Conservation (phyloP, 2,888 invertebrate species). For the Tryphoninae sp. region DNA sequence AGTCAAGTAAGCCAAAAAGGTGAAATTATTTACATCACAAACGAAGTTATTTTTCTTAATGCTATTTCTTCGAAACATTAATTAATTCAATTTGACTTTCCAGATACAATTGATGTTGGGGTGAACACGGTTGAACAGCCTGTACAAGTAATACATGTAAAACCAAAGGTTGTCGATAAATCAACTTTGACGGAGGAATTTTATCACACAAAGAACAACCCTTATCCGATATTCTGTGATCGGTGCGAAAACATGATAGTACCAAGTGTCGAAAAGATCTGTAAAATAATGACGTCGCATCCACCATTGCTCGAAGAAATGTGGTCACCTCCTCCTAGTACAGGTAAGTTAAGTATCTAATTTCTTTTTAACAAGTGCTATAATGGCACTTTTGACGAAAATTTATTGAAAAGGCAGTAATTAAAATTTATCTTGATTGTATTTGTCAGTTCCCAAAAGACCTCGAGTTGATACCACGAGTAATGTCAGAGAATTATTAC, state of each 20-base stretch:
- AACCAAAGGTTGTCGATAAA: slow-evolving; percentile 57
- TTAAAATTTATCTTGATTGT: background rate
- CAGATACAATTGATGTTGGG: slow-evolving; percentile 54
- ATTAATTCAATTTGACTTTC: background rate
- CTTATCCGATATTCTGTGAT: slow-evolving; percentile 72
- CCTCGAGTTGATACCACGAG: background rate
- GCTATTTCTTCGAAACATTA: background rate
- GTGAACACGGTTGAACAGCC: slow-evolving; percentile 44
- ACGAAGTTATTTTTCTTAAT: background rate
- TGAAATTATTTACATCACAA: slow-evolving; percentile 17
- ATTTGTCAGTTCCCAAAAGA: slow-evolving; percentile 6
- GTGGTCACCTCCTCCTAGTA: slow-evolving; percentile 60
- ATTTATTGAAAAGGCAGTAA: background rate
- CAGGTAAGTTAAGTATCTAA: slow-evolving; percentile 49
- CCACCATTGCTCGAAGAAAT: slow-evolving; percentile 67
- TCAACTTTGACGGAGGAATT: slow-evolving; percentile 68
- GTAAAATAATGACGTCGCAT: slow-evolving; percentile 67
- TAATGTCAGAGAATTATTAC: background rate
- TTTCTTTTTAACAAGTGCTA: background rate
- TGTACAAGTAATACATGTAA: slow-evolving; percentile 12
- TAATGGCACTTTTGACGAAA: too few relatives aligned
- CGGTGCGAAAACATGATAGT: slow-evolving; percentile 68
- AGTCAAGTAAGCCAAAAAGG: slow-evolving; percentile 27
- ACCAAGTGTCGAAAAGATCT: slow-evolving; percentile 71
- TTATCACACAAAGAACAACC: slow-evolving; percentile 62